These are phyloP conservation scores for Columba janthina DNA, from an alignment of 2,113 vertebrate species.

Conservation along the genomic window DNA sequence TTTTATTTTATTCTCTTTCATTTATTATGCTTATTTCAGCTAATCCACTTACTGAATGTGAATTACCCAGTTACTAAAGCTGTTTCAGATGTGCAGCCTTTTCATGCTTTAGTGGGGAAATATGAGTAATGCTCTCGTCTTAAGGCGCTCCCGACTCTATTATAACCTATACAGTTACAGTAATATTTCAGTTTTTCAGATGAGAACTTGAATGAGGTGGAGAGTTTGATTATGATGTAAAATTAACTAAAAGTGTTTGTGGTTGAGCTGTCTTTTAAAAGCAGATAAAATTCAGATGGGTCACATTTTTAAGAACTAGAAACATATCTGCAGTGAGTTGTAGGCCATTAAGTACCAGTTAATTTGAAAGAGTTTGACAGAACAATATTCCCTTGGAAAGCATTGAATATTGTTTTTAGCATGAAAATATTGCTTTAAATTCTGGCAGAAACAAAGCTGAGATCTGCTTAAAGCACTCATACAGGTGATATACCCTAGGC, in stretches of 20 bases:
- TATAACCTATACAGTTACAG: not conserved
- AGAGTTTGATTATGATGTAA: not conserved
- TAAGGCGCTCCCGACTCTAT: not conserved
- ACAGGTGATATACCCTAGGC: conserved; percentile 26
- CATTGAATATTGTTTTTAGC: conserved; percentile 5
- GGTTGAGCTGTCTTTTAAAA: conserved; percentile 8
- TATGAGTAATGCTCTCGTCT: not conserved
- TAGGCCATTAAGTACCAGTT: not conserved
- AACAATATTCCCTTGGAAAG: not conserved
- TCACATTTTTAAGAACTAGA: not conserved
- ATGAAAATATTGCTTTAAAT: not conserved
- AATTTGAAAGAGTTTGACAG: conserved; percentile 11
- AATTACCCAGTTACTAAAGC: conserved; percentile 55
- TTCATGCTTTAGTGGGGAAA: not conserved
- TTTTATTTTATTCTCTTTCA: conserved; percentile 82
- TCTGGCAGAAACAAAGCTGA: not conserved
- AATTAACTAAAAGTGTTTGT: not conserved
- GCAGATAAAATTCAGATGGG: not conserved
- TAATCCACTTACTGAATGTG: conserved; percentile 70
- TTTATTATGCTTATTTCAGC: conserved; percentile 85
- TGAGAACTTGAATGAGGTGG: not conserved
- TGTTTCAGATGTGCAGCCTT: conserved; percentile 43
- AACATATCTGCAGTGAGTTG: not conserved
- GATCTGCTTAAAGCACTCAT: not conserved
- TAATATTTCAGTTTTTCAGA: not conserved